These are phyloP conservation scores for Nemoura dubitans DNA, from an alignment of 2,888 invertebrate species.

Conservation along the genomic window DNA sequence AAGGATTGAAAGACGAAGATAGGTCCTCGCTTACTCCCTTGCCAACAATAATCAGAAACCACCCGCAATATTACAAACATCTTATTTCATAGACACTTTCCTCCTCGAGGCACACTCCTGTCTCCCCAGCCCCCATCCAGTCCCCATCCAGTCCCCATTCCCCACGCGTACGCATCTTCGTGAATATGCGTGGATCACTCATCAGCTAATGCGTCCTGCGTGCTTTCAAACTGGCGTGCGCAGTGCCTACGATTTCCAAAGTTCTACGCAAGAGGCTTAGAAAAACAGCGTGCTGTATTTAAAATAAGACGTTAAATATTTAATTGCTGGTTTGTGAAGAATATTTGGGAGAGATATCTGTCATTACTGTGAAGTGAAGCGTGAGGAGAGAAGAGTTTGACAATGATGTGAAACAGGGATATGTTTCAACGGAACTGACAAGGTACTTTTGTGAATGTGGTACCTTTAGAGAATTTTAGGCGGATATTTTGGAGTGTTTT, in stretches of 20 bases:
- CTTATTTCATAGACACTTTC: slow-evolving; percentile 1
- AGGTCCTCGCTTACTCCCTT: not conserved
- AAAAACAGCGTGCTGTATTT: slow-evolving; percentile 1
- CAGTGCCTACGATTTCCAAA: not conserved
- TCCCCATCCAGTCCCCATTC: not conserved
- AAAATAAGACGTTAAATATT: slow-evolving; percentile 12
- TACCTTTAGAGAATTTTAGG: not conserved
- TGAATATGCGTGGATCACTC: not conserved
- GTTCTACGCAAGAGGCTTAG: not conserved
- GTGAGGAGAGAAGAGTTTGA: not conserved
- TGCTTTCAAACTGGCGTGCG: slow-evolving; percentile 3
- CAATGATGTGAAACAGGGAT: not conserved
- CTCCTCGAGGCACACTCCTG: not conserved
- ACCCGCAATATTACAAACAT: not conserved
- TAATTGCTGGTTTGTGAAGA: slow-evolving; percentile 7
- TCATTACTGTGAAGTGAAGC: not conserved
- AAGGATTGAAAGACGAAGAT: slow-evolving; percentile 17
- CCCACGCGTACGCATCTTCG: not conserved
- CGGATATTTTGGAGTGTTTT: not conserved
- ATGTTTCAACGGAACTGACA: not conserved
- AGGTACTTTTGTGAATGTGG: not conserved
- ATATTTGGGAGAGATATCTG: not conserved
- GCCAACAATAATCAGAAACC: not conserved
- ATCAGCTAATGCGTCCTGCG: not conserved
- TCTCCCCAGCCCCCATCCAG: not conserved